Percentiles rank a stretch among this genome's conserved stretches.
Evolutionary conservation across 2,888 invertebrate species (phyloP).

Genomic region (Merodon equestris): DNA sequence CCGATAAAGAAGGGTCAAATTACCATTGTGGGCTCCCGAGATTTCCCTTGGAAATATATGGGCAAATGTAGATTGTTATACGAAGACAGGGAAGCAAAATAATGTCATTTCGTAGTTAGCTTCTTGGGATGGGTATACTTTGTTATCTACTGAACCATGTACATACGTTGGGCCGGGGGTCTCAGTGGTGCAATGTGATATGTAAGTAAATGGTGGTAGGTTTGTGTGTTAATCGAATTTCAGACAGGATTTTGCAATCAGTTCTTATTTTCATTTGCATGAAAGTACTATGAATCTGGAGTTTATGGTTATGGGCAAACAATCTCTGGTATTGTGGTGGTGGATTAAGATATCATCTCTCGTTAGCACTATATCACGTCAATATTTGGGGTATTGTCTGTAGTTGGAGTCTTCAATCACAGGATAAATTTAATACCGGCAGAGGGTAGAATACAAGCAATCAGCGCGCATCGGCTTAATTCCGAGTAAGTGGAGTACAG

Average conservation of each 20-base stretch:
- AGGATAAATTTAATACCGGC: too few species aligned
- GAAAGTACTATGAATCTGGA: too few species aligned
- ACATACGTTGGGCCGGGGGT: neutral
- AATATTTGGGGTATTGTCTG: too few species aligned
- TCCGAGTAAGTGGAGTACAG: too few species aligned
- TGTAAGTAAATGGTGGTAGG: neutral
- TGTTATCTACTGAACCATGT: conserved; percentile 12
- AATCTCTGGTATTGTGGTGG: too few species aligned
- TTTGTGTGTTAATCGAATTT: neutral
- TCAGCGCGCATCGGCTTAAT: too few species aligned
- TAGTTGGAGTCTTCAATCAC: too few species aligned
- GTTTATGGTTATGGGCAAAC: too few species aligned
- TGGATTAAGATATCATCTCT: too few species aligned
- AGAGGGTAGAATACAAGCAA: too few species aligned
- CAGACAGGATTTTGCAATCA: neutral
- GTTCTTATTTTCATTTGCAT: too few species aligned
- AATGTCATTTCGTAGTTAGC: conserved; percentile 16
- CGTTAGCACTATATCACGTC: too few species aligned
- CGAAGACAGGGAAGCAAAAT: neutral
- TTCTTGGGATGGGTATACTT: neutral
- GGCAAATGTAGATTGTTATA: conserved; percentile 5
- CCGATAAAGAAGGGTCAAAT: conserved; percentile 43
- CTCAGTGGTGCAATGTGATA: neutral
- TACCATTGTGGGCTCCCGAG: conserved; percentile 19
- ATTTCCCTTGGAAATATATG: conserved; percentile 9